Evolutionary conservation across 2,797 vertebrate genomes (phyloP), one percentile per base, ranked within the genome.

Genomic region (Catharus ustulatus): DNA sequence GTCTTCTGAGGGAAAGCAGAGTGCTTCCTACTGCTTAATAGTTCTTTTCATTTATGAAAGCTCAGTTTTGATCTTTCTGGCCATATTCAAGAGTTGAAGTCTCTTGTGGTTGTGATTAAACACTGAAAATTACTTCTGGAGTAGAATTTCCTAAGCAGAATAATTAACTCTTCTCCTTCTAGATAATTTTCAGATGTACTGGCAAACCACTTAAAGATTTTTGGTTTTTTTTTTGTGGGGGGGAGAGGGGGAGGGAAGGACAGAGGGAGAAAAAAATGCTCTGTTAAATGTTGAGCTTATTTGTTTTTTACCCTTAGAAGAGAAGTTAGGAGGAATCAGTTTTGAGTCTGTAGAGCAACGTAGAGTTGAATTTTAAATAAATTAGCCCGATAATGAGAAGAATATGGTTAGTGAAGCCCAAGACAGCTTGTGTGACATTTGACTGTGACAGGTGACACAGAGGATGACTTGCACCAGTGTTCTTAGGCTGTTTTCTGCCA

Each of bases 171-270:
- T 67, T 75, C 27, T 67, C 52, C 45, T 54, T 64, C 24, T 68
- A 32, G 20, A 52, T 73, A 59, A 68, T 68, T 77, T 84, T 55
- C n/a, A 38, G n/a, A 43, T 38, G 4, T 17, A 32, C 21, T 72
- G 87, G 21, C 22, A 72, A 63, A 79, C 17, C 13, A 49, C 11
- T 75, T 49, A 24, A 61, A 67, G 34, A 66, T 22, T 18, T 11
- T 6, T 27, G n/a, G n/a, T 49, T 27, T 26, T 48, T 49, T 49
- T 49, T 9, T 49, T 29, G 22, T 12, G 8, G 11, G 6, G 29
- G 1, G 12, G 3, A 5, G 12, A 9, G 2, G 14, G 14, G 8
- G 11, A n/a, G 6, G 30, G 34, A 67, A 48, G 29, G 34, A 49
- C 5, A 67, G 26, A 23, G 9, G 18, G 9, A 29, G 9, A 16